Percentiles rank a stretch among this genome's conserved stretches.
Conservation (phyloP, 2,888 invertebrate genomes). For the Elmis aenea region DNA sequence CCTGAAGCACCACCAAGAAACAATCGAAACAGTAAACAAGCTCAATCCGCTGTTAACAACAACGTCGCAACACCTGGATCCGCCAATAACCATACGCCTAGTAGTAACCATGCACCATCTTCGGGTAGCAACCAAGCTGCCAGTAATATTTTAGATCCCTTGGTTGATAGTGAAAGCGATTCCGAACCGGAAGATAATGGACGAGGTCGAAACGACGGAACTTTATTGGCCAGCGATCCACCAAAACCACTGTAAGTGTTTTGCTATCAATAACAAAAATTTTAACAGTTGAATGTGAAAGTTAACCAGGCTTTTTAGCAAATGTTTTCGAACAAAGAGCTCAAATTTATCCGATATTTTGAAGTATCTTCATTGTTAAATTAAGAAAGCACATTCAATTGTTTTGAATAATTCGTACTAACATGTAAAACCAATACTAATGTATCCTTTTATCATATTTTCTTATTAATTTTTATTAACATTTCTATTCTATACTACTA, state of each 20-base stretch:
- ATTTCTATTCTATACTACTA: slow-evolving; percentile 10
- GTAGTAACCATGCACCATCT: slow-evolving; percentile 21
- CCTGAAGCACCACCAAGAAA: slow-evolving; percentile 68
- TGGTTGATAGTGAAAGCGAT: slow-evolving; percentile 74
- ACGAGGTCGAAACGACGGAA: slow-evolving; percentile 84
- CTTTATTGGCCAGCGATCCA: slow-evolving; percentile 91
- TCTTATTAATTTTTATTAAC: background rate
- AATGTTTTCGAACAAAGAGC: too few relatives aligned
- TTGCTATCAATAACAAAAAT: background rate
- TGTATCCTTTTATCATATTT: background rate
- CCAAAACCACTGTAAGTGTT: slow-evolving; percentile 93
- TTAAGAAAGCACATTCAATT: too few relatives aligned
- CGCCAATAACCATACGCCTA: slow-evolving; percentile 34
- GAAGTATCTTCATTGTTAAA: too few relatives aligned
- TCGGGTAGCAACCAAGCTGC: slow-evolving; percentile 18
- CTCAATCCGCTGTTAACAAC: slow-evolving; percentile 37
- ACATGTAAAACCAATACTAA: background rate
- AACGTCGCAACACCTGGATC: slow-evolving; percentile 39
- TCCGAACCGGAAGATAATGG: slow-evolving; percentile 80
- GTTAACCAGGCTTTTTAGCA: too few relatives aligned
- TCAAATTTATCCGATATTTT: too few relatives aligned
- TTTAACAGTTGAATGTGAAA: too few relatives aligned
- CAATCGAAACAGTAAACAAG: slow-evolving; percentile 44
- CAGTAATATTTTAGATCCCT: slow-evolving; percentile 59
- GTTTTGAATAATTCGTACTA: too few relatives aligned